Evolutionary conservation across 2,113 vertebrate species (phyloP).

Genomic region (Colistium nudipinnis): DNA sequence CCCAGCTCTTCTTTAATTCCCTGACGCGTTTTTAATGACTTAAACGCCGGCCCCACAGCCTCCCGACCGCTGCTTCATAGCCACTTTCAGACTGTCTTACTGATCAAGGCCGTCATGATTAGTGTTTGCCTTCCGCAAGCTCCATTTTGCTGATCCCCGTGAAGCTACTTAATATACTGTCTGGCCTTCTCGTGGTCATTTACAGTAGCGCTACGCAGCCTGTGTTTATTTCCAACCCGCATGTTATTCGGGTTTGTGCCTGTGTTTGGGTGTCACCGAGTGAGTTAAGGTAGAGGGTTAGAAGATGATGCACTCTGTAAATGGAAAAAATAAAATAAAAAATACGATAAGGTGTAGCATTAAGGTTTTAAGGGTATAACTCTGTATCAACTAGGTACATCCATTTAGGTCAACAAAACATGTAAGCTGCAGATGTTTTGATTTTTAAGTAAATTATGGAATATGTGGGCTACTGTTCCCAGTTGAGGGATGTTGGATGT

Average conservation of each 20-base stretch:
- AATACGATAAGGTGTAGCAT: too few relatives aligned
- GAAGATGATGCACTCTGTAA: background rate
- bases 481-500: too few relatives aligned
- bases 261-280: constrained; percentile 10
- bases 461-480: too few relatives aligned
- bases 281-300: constrained; percentile 3
- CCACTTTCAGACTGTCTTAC: constrained; percentile 53
- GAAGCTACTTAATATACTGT: constrained; percentile 67
- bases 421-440: too few relatives aligned
- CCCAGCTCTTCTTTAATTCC: constrained; percentile 54
- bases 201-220: constrained; percentile 24
- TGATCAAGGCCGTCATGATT: constrained; percentile 57
- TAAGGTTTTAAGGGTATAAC: too few relatives aligned
- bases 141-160: constrained; percentile 51
- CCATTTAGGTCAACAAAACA: too few relatives aligned
- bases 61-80: constrained; percentile 47
- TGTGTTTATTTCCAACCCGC: constrained; percentile 44
- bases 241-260: constrained; percentile 26
- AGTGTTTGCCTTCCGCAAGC: constrained; percentile 50
- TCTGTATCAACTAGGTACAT: too few relatives aligned
- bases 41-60: constrained; percentile 52
- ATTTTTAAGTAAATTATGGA: too few relatives aligned
- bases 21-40: constrained; percentile 58
- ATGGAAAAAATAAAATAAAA: too few relatives aligned
- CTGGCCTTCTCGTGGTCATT: constrained; percentile 40